Conservation (phyloP, 2,113 vertebrate genomes). For the Calidris pygmaea region DNA sequence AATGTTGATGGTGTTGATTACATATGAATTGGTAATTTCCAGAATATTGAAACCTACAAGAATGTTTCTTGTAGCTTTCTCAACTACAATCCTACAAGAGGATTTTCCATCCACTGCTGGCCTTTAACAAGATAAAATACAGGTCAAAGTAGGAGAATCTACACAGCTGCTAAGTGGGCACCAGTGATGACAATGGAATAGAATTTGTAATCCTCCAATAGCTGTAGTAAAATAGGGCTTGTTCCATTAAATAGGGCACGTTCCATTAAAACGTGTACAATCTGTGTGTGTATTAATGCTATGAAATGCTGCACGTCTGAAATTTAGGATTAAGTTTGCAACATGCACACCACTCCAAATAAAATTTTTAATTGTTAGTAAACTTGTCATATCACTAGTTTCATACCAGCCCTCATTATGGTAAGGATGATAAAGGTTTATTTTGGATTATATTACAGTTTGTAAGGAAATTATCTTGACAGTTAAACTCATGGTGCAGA, state of each 20-base stretch:
- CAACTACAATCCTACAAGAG: not conserved
- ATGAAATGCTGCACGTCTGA: not conserved
- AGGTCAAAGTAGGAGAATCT: not conserved
- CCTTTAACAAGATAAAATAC: not conserved
- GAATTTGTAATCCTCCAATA: not conserved
- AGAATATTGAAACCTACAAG: not conserved
- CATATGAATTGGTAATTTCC: not conserved
- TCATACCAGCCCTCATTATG: not conserved
- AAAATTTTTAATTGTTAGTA: not conserved
- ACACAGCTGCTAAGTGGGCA: not conserved
- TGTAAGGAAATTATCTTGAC: not conserved
- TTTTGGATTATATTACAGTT: not conserved
- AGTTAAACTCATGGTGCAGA: not conserved
- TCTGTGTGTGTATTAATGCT: not conserved
- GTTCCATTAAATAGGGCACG: not conserved
- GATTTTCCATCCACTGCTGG: not conserved
- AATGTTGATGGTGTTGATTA: not conserved
- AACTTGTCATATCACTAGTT: not conserved
- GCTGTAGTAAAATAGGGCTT: not conserved
- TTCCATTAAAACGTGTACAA: not conserved
- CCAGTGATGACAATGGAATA: not conserved
- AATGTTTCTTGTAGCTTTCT: not conserved
- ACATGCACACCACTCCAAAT: not conserved
- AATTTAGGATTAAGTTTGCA: not conserved
- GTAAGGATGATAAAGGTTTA: not conserved